phyloP scores from a whole-genome alignment of 2,113 vertebrate genomes.

The Puntigrus tetrazona region DNA sequence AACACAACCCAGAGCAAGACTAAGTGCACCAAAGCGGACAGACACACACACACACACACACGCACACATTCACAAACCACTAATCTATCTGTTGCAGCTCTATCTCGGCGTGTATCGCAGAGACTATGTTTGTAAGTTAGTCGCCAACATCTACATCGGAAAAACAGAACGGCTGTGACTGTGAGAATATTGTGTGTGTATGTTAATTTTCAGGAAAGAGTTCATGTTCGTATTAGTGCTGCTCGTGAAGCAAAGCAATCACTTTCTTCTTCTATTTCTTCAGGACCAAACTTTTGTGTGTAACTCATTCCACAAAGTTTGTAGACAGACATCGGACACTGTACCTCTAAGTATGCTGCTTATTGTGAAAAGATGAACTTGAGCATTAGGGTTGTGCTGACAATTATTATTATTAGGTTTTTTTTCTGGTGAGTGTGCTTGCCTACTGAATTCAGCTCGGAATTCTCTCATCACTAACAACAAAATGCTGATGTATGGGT shows the following conservation, averaged over 20 bases:
- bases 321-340: not conserved
- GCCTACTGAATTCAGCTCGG: too few relatives aligned
- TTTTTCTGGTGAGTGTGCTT: too few relatives aligned
- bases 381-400: not conserved
- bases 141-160: not conserved
- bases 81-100: slow-evolving; percentile 29
- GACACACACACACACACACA: slow-evolving; percentile 17
- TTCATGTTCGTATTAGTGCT: not conserved
- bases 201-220: not conserved
- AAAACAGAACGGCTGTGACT: not conserved
- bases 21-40: slow-evolving; percentile 35
- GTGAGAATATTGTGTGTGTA: not conserved
- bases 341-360: not conserved
- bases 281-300: not conserved
- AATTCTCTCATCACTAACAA: too few relatives aligned
- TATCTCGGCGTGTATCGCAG: slow-evolving; percentile 21
- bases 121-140: not conserved
- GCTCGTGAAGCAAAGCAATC: slow-evolving; percentile 2
- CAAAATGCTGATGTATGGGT: too few relatives aligned
- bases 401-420: too few relatives aligned
- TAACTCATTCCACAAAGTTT: not conserved
- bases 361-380: not conserved
- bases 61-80: slow-evolving; percentile 25
- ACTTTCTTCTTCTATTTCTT: not conserved
- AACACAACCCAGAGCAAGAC: slow-evolving; percentile 56